A percentile compares a stretch with the other conserved stretches of the same genome.
phyloP scores from a whole-genome alignment of 2,797 vertebrate genomes.

The Micromesistius poutassou region DNA sequence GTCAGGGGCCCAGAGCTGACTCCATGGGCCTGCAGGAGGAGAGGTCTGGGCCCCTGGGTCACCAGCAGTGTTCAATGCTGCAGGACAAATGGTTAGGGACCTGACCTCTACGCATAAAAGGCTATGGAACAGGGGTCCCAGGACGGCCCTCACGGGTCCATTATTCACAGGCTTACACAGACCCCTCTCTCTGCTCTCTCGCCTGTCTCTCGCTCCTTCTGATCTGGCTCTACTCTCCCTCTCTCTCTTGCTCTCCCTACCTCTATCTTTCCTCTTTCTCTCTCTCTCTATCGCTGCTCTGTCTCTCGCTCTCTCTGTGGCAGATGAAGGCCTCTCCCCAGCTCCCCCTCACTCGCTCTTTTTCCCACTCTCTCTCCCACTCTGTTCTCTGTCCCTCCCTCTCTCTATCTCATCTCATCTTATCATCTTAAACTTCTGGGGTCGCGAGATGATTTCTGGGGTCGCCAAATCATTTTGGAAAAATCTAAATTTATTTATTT shows the following conservation, averaged over 20 bases:
- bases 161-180: background rate
- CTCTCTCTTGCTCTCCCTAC: background rate
- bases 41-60: background rate
- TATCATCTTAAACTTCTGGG: too few relatives aligned
- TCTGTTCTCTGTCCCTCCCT: background rate
- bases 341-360: background rate
- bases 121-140: background rate
- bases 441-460: too few relatives aligned
- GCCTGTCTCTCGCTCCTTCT: background rate
- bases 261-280: background rate
- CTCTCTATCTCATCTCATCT: background rate
- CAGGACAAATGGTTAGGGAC: constrained; percentile 1
- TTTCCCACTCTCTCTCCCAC: background rate
- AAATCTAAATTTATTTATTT: too few relatives aligned
- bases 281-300: background rate
- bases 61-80: background rate
- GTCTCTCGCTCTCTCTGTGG: background rate
- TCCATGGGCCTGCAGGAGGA: background rate
- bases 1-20: background rate
- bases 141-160: background rate
- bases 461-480: too few relatives aligned
- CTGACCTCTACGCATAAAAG: background rate
- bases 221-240: background rate
- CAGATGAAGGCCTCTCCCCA: background rate
- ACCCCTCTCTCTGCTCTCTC: background rate